These are phyloP conservation scores for Macrobrachium nipponense DNA, from an alignment of 1,140 invertebrate genomes.

Conservation along the genomic window DNA sequence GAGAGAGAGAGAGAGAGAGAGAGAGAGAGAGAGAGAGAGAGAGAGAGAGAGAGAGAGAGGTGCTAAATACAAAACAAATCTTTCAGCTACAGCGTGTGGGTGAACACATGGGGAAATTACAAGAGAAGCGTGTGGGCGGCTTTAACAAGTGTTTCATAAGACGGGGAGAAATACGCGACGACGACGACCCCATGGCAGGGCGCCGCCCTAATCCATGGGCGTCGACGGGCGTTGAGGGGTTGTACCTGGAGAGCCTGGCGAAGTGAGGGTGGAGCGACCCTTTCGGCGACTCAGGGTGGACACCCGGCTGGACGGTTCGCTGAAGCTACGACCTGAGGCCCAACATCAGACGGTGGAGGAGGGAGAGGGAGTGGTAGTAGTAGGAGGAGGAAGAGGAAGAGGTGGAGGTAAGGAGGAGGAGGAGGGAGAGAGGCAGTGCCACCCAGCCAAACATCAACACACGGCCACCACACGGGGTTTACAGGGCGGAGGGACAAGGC, in stretches of 20 bases:
- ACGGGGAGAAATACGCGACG: neutral
- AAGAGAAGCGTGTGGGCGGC: neutral
- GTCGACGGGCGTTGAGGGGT: neutral
- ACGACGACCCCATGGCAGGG: neutral
- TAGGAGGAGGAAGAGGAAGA: neutral
- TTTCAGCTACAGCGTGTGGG: neutral
- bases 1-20: slow-evolving; percentile 18
- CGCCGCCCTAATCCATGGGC: neutral
- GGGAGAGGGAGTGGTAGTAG: neutral
- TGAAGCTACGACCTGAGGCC: slow-evolving; percentile 32
- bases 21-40: slow-evolving; percentile 18
- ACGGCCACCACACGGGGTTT: neutral
- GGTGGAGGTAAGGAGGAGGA: neutral
- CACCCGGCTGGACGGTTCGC: slow-evolving; percentile 27
- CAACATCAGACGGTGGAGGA: neutral
- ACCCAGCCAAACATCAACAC: too few relatives aligned
- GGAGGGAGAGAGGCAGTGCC: neutral
- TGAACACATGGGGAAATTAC: neutral
- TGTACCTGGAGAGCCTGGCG: slow-evolving; percentile 50
- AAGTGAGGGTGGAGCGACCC: slow-evolving; percentile 28
- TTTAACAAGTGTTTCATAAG: neutral
- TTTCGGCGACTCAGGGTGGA: slow-evolving; percentile 34
- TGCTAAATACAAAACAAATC: too few relatives aligned
- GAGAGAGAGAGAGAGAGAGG: neutral
- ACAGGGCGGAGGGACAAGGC: neutral